Evolutionary conservation across 2,888 invertebrate genomes (phyloP).

Genomic region (Patella depressa): DNA sequence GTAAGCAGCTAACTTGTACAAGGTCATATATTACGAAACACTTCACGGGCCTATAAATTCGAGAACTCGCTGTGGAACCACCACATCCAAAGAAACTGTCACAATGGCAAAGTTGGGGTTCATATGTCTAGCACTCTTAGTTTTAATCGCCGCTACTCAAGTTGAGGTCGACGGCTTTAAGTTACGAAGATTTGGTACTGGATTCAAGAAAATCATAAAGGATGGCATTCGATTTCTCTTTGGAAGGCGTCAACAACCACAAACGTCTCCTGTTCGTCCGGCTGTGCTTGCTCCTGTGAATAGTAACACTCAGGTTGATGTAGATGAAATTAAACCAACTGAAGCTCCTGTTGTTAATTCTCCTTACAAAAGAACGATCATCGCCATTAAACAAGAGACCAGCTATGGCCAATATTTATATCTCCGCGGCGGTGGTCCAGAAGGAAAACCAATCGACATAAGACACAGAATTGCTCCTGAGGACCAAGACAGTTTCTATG

Average conservation of each 20-base stretch:
- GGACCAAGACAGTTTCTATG: conserved; percentile 7
- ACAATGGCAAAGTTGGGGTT: background rate
- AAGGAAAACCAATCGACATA: background rate
- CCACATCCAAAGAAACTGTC: too few relatives aligned
- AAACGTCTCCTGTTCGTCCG: background rate
- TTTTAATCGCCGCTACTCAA: background rate
- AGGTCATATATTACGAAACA: too few relatives aligned
- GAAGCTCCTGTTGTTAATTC: background rate
- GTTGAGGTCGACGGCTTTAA: background rate
- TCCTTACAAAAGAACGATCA: background rate
- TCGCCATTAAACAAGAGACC: background rate
- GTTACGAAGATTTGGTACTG: background rate
- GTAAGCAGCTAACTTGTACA: too few relatives aligned
- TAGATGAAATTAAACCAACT: background rate
- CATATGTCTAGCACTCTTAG: background rate
- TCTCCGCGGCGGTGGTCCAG: background rate
- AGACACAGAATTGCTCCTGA: conserved; percentile 3
- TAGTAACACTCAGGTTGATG: background rate
- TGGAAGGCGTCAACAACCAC: background rate
- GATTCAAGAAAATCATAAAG: background rate
- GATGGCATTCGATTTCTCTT: conserved; percentile 5
- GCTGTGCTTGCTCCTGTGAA: background rate
- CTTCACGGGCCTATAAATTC: too few relatives aligned
- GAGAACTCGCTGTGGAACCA: too few relatives aligned
- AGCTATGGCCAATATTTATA: background rate